Evolutionary conservation across 2,113 vertebrate genomes (phyloP).

Genomic region (Ancistrus triradiatus): DNA sequence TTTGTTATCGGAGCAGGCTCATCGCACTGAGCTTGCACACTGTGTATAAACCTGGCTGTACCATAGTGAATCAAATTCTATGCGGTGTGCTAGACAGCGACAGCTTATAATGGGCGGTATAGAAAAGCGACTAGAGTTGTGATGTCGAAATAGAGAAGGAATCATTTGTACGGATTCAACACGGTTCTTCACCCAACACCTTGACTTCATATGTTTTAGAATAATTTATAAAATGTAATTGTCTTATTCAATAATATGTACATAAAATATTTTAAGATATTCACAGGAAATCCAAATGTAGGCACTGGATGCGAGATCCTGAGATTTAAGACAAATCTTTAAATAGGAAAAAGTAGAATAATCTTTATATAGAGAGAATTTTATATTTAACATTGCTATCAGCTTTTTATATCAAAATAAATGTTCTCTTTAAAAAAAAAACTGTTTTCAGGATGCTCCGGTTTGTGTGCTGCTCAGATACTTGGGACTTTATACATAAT

Average conservation of each 20-base stretch:
- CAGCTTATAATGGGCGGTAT: slow-evolving; percentile 22
- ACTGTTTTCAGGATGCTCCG: slow-evolving; percentile 45
- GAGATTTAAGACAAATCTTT: slow-evolving; percentile 73
- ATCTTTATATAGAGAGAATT: slow-evolving; percentile 75
- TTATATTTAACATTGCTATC: slow-evolving; percentile 72
- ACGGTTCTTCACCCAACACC: slow-evolving; percentile 46
- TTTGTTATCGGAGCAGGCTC: slow-evolving; percentile 2
- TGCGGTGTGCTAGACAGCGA: too few species aligned
- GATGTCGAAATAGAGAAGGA: not conserved
- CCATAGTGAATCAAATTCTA: slow-evolving; percentile 22
- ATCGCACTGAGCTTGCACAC: not conserved
- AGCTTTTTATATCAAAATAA: slow-evolving; percentile 76
- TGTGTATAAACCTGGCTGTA: slow-evolving; percentile 14
- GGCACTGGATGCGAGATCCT: slow-evolving; percentile 73
- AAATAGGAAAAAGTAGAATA: slow-evolving; percentile 77
- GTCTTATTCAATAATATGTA: slow-evolving; percentile 68
- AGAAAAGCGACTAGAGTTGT: slow-evolving; percentile 12
- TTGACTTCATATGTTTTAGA: slow-evolving; percentile 64
- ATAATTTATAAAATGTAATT: slow-evolving; percentile 73
- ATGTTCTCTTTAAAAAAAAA: slow-evolving; percentile 61
- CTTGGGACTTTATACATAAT: slow-evolving; percentile 40
- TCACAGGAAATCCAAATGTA: slow-evolving; percentile 73
- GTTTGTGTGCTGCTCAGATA: slow-evolving; percentile 41
- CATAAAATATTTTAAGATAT: slow-evolving; percentile 78
- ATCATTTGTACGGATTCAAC: slow-evolving; percentile 22